A percentile compares a stretch with the other conserved stretches of the same genome.
phyloP scores from a whole-genome alignment of 2,797 vertebrate species.

The Pyrocephalus nanus region DNA sequence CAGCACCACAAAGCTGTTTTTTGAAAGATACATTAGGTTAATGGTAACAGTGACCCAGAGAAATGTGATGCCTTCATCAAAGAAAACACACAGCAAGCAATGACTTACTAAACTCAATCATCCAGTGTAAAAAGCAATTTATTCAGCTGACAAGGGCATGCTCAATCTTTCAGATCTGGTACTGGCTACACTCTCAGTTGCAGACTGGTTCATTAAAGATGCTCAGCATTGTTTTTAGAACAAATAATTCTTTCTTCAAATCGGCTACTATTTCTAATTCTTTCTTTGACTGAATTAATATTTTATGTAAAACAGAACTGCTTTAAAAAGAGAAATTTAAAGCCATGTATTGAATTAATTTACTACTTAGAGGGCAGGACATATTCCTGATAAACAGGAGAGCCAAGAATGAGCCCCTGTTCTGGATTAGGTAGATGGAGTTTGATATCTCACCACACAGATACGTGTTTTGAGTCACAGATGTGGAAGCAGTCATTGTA shows the following conservation, averaged over 20 bases:
- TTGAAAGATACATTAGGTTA: constrained; percentile 57
- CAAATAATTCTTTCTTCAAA: neutral
- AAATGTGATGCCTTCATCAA: constrained; percentile 58
- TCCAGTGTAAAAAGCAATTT: constrained; percentile 48
- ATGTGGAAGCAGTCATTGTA: neutral
- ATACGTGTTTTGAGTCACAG: neutral
- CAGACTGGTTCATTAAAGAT: neutral
- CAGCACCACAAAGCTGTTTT: neutral
- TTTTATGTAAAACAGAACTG: neutral
- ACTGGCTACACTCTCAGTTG: neutral
- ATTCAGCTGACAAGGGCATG: constrained; percentile 41
- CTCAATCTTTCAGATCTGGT: constrained; percentile 48
- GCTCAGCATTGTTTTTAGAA: neutral
- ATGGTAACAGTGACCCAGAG: constrained; percentile 47
- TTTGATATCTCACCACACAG: neutral
- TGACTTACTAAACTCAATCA: constrained; percentile 40
- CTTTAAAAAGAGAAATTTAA: neutral
- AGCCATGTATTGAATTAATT: neutral
- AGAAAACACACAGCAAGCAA: constrained; percentile 28
- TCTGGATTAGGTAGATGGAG: neutral
- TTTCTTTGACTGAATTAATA: neutral
- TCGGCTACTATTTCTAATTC: neutral
- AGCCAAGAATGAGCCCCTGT: neutral
- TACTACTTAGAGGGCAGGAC: neutral
- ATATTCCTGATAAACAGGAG: neutral